These are phyloP conservation scores for Drosophila willistoni DNA, from an alignment of 1,140 invertebrate genomes.

Conservation along the genomic window DNA sequence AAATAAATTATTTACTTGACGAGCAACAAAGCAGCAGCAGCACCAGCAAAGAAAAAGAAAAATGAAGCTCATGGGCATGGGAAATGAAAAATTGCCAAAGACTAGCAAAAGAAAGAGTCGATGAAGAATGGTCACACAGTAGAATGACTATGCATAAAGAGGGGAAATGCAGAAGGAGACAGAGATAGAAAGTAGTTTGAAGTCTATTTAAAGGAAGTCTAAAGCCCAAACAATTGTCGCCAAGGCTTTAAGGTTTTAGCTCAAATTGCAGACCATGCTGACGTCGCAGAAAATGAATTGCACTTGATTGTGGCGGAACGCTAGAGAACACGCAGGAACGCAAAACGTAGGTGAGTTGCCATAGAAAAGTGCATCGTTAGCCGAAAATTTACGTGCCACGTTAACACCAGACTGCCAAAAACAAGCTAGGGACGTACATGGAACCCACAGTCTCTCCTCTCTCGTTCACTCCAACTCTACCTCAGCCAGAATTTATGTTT, in stretches of 20 bases:
- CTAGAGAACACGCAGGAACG: background rate
- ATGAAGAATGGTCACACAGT: conserved; percentile 6
- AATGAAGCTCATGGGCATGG: conserved; percentile 30
- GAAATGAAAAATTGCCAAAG: conserved; percentile 44
- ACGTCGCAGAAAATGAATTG: conserved; percentile 76
- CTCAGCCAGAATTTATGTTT: conserved; percentile 59
- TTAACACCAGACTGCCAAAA: conserved; percentile 69
- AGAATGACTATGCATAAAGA: background rate
- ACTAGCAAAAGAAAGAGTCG: background rate
- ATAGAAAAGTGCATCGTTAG: conserved; percentile 78
- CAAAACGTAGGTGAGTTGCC: conserved; percentile 55
- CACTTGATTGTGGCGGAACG: conserved; percentile 71
- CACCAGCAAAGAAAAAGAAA: conserved; percentile 46
- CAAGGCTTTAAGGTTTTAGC: conserved; percentile 15
- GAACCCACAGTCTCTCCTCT: background rate
- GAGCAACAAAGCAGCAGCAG: conserved; percentile 17
- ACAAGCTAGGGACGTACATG: conserved; percentile 47
- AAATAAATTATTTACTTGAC: conserved; percentile 78
- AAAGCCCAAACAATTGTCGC: conserved; percentile 25
- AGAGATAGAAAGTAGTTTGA: background rate
- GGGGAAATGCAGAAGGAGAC: background rate
- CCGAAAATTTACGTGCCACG: conserved; percentile 73
- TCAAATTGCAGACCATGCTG: conserved; percentile 49
- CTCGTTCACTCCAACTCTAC: background rate
- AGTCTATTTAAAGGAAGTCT: conserved; percentile 34